phyloP scores from a whole-genome alignment of 2,888 invertebrate species.

The Drosophila macrospina region DNA sequence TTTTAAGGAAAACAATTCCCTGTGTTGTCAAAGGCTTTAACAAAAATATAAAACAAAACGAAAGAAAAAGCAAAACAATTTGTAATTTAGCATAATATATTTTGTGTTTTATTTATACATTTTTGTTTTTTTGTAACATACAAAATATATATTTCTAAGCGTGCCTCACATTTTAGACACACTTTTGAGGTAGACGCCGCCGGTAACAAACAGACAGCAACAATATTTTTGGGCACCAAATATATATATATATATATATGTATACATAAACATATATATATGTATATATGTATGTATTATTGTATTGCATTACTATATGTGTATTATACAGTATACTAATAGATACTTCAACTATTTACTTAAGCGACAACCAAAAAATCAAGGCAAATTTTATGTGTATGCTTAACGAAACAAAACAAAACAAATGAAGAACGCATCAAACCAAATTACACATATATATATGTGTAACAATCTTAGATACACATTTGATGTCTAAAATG shows the following conservation, averaged over 20 bases:
- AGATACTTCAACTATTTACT: constrained; percentile 36
- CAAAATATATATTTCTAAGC: constrained; percentile 48
- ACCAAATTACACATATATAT: neutral
- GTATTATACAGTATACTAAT: constrained; percentile 38
- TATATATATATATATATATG: constrained; percentile 53
- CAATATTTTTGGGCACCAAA: constrained; percentile 78
- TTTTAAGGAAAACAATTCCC: constrained; percentile 54
- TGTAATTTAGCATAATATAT: constrained; percentile 35
- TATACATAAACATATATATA: constrained; percentile 20
- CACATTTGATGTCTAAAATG: constrained; percentile 20
- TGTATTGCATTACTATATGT: constrained; percentile 30
- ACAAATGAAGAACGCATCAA: too few species aligned
- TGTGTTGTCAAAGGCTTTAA: constrained; percentile 76
- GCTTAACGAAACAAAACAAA: constrained; percentile 1
- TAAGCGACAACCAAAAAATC: constrained; percentile 17
- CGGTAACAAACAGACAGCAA: constrained; percentile 58
- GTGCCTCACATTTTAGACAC: constrained; percentile 59
- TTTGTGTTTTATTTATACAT: constrained; percentile 22
- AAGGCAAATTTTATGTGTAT: constrained; percentile 19
- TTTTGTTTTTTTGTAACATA: constrained; percentile 24
- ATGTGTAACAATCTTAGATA: constrained; percentile 1
- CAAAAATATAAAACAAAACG: constrained; percentile 3
- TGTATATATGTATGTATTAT: constrained; percentile 42
- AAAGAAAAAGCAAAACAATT: constrained; percentile 10
- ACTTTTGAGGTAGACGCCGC: constrained; percentile 44